These are phyloP conservation scores for Datnioides undecimradiatus DNA, from an alignment of 2,113 vertebrate species.

Conservation along the genomic window DNA sequence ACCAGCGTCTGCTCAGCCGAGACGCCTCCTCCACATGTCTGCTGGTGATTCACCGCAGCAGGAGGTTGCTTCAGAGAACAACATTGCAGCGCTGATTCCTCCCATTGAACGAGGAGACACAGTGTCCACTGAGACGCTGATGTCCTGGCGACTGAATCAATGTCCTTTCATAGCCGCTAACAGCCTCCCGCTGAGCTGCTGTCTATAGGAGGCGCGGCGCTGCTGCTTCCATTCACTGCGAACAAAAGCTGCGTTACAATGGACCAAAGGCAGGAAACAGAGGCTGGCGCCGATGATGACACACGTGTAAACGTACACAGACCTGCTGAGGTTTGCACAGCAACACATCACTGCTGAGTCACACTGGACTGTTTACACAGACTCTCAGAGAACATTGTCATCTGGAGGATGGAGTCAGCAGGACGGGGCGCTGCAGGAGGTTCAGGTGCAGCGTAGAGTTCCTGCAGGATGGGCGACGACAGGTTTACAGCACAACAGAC, in stretches of 20 bases:
- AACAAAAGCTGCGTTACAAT: neutral
- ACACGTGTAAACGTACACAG: neutral
- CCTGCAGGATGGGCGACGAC: too few relatives aligned
- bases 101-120: neutral
- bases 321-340: too few relatives aligned
- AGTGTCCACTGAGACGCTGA: slow-evolving; percentile 7
- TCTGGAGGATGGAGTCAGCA: too few relatives aligned
- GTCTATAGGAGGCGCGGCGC: slow-evolving; percentile 1
- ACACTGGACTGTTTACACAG: too few relatives aligned
- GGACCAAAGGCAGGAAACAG: neutral
- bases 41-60: neutral
- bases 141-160: slow-evolving; percentile 29
- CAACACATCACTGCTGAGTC: too few relatives aligned
- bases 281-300: neutral
- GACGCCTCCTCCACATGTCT: neutral
- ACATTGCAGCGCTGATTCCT: neutral
- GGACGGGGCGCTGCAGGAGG: too few relatives aligned
- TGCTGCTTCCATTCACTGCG: slow-evolving; percentile 7
- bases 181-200: neutral
- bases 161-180: slow-evolving; percentile 17
- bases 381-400: too few relatives aligned
- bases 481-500: too few relatives aligned
- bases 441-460: too few relatives aligned
- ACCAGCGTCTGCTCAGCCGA: neutral
- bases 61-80: neutral